Percentiles rank a stretch among this genome's conserved stretches.
These are phyloP conservation scores for Ditula angustiorana DNA, from an alignment of 2,888 invertebrate species.

Conservation along the genomic window DNA sequence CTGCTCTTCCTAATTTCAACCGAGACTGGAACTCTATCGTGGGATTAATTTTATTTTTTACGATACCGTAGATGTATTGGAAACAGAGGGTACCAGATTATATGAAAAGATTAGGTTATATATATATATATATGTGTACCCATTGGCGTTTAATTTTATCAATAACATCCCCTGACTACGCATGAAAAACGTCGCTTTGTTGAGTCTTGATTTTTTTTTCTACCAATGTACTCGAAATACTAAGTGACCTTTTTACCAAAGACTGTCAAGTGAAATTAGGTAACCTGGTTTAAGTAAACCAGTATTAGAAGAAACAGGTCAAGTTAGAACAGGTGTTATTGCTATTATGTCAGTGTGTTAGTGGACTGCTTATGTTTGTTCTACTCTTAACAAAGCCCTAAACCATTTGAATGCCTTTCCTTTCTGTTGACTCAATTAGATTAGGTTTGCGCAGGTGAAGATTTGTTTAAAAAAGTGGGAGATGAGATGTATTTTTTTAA, in stretches of 20 bases:
- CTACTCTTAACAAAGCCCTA: conserved; percentile 10
- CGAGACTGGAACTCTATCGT: too few species aligned
- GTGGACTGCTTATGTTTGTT: conserved; percentile 33
- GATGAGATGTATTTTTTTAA: background rate
- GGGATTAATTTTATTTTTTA: too few species aligned
- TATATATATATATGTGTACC: too few species aligned
- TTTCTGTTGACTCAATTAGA: conserved; percentile 32
- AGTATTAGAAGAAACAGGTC: conserved; percentile 1
- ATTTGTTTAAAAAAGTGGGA: conserved; percentile 8
- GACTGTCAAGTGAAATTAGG: background rate
- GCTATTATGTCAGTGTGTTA: conserved; percentile 34
- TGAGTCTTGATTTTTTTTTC: too few species aligned
- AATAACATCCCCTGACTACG: too few species aligned
- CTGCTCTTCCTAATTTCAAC: too few species aligned
- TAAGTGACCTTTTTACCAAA: background rate
- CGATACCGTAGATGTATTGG: too few species aligned
- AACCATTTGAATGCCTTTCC: conserved; percentile 27
- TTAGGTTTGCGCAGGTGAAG: conserved; percentile 36
- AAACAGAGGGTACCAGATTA: too few species aligned
- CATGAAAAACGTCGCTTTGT: too few species aligned
- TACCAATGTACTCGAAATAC: too few species aligned
- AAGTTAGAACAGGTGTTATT: conserved; percentile 27
- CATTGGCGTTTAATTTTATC: too few species aligned
- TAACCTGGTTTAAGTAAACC: conserved; percentile 2
- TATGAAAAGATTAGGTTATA: too few species aligned